These are phyloP conservation scores for Papilio xuthus DNA, from an alignment of 1,140 invertebrate genomes.

Conservation along the genomic window DNA sequence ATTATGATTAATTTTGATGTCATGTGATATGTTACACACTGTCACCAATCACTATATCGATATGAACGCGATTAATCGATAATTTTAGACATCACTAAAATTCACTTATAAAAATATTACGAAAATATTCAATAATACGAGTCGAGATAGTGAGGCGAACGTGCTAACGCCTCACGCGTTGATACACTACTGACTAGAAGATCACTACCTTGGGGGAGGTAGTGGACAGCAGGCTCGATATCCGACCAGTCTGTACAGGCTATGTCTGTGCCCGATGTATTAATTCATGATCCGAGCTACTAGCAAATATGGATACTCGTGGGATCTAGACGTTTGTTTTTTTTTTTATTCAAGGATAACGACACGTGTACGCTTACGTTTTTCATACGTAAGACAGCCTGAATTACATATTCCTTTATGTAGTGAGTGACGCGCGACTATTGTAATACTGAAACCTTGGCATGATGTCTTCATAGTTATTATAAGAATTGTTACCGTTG, in stretches of 20 bases:
- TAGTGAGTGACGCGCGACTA: conserved; percentile 4
- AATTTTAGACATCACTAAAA: conserved; percentile 37
- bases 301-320: conserved; percentile 58
- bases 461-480: not conserved
- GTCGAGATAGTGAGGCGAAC: conserved; percentile 43
- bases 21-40: conserved; percentile 6
- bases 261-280: conserved; percentile 60
- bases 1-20: conserved; percentile 6
- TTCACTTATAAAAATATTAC: conserved; percentile 42
- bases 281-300: conserved; percentile 74
- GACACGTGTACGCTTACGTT: conserved; percentile 43
- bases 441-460: conserved; percentile 23
- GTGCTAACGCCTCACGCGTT: conserved; percentile 64
- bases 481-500: conserved; percentile 5
- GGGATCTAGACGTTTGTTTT: conserved; percentile 53
- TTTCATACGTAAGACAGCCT: conserved; percentile 32
- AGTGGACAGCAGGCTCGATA: conserved; percentile 44
- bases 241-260: conserved; percentile 45
- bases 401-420: conserved; percentile 29
- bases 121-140: conserved; percentile 25
- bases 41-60: not conserved
- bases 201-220: conserved; percentile 23
- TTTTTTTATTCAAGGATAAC: conserved; percentile 49
- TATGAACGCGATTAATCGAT: conserved; percentile 28
- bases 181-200: conserved; percentile 62